Base-by-base conservation (phyloP, 2,888 invertebrate genomes). In the Esperia sulphurella region DNA sequence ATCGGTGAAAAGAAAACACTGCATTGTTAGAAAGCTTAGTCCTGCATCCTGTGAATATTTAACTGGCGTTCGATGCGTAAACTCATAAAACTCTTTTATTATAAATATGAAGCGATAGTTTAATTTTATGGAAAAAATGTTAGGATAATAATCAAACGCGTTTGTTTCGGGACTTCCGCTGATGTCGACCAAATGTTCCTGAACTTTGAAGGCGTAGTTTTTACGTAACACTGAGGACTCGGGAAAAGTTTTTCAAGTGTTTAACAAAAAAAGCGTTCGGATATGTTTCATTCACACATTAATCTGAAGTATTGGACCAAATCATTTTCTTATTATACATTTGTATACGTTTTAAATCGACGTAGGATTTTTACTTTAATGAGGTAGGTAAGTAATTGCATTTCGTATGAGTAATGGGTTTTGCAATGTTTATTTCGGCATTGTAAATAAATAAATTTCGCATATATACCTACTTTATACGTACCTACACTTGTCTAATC, bases 11-110 rank as follows among this genome's bases (percentile, higher is more conserved):
- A 67, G 69, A 67, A 67, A 71, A 72, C 73, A 80, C 65, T 79
- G 77, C 79, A 78, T 80, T 77, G 70, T 64, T 54, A 59, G 59
- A 60, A 63, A 39, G 14, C 43, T 56, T 71, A 65, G 72, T 76
- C 77, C 78, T 76, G 77, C 76, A 80, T 79, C 82, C 83, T 82
- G 83, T 74, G 59, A 56, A 66, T 71, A 75, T 74, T 78, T 76
- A 69, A 70, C 63, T 70, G 68, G 56, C 63, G 73, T 82, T 84
- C 87, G 80, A 84, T 86, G 79, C 70, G 68, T 69, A 70, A 75
- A 75, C 72, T 77, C 86, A 68, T 87, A 86, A 86, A 86, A 81
- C 55, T 73, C 73, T 46, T 84, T 85, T 86, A 84, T 84, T 84
- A 85, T 83, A 75, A 79, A 79, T 84, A 81, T 76, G 71, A 74